Conservation (phyloP, 2,113 vertebrate genomes). For the Apaloderma vittatum region DNA sequence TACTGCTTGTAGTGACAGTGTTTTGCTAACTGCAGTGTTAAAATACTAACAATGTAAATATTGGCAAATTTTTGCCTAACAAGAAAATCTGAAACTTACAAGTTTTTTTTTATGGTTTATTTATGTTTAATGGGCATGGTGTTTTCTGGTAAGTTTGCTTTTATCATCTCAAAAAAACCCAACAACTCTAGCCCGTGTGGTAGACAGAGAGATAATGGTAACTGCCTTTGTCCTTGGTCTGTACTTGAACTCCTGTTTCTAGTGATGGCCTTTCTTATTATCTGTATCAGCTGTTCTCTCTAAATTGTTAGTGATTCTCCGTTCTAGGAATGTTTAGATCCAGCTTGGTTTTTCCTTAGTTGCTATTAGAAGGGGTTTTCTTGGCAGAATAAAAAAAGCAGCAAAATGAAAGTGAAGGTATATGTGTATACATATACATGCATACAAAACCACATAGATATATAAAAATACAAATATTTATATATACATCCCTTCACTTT, state of each 20-base stretch:
- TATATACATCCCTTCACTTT: neutral
- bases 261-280: neutral
- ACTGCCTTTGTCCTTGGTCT: neutral
- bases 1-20: neutral
- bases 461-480: neutral
- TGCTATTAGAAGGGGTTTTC: neutral
- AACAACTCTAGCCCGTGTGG: neutral
- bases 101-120: neutral
- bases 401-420: neutral
- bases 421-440: fast-evolving
- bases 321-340: neutral
- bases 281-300: neutral
- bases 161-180: neutral
- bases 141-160: neutral
- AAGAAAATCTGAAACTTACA: neutral
- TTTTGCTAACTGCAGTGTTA: neutral
- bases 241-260: neutral
- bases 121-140: neutral
- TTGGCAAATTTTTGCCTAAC: neutral
- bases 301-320: neutral
- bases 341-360: neutral
- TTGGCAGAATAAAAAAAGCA: neutral
- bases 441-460: fast-evolving
- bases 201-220: neutral
- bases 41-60: neutral